Evolutionary conservation across 1,140 invertebrate species (phyloP).

Genomic region (Nephila pilipes): DNA sequence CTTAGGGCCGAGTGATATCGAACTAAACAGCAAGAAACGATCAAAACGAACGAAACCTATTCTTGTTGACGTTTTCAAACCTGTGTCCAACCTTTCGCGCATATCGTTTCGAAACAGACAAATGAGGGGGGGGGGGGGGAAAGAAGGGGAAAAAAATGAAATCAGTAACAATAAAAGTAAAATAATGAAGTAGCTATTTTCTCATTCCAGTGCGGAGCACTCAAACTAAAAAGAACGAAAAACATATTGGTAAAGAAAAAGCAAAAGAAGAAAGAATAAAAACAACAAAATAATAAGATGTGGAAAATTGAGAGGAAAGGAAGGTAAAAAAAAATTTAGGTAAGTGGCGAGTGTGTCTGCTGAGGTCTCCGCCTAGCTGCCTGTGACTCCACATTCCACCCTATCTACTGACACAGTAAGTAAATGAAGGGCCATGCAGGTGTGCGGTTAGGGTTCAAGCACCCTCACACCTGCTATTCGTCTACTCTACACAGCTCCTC

Average conservation of each 20-base stretch:
- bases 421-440: conserved; percentile 54
- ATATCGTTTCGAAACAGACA: neutral
- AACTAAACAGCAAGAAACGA: neutral
- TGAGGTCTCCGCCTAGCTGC: conserved; percentile 48
- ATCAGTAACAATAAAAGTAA: neutral
- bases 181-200: conserved; percentile 28
- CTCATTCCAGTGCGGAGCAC: conserved; percentile 5
- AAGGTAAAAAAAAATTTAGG: conserved; percentile 9
- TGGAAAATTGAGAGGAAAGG: conserved; percentile 5
- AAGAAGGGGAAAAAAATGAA: neutral
- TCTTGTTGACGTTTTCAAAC: neutral
- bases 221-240: conserved; percentile 8
- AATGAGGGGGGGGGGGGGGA: neutral
- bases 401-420: conserved; percentile 64
- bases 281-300: conserved; percentile 40
- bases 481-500: neutral
- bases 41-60: neutral
- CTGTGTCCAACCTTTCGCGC: neutral
- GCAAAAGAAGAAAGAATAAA: neutral
- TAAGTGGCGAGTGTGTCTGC: conserved; percentile 31
- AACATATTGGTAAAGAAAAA: neutral
- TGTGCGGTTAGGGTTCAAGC: conserved; percentile 60
- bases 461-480: conserved; percentile 62
- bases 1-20: neutral
- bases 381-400: conserved; percentile 45